Evolutionary conservation across 2,113 vertebrate genomes (phyloP).

Genomic region (Peromyscus leucopus): DNA sequence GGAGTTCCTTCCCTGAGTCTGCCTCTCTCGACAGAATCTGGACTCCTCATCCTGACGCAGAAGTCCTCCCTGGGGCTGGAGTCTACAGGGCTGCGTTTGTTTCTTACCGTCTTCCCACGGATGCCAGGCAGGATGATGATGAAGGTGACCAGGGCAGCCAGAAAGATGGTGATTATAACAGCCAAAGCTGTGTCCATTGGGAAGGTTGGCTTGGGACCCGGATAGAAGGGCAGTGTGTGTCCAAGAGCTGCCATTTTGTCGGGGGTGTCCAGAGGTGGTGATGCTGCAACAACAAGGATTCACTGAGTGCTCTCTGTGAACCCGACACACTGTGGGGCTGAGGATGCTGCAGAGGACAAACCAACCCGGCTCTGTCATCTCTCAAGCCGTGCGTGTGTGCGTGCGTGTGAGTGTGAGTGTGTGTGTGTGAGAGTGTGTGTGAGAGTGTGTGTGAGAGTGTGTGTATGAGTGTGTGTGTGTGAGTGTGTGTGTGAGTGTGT

Average conservation of each 20-base stretch:
- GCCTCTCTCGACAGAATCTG: background rate
- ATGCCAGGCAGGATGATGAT: constrained; percentile 94
- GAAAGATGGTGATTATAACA: constrained; percentile 90
- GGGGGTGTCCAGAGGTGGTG: fast-evolving
- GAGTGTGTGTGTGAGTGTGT: no score
- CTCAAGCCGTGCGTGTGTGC: background rate
- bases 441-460: no score
- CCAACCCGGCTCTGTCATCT: background rate
- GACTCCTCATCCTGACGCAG: background rate
- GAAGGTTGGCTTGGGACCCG: constrained; percentile 89
- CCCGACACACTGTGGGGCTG: background rate
- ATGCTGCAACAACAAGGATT: background rate
- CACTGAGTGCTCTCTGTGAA: background rate
- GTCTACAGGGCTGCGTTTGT: background rate
- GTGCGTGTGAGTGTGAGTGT: no score
- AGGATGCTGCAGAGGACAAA: background rate
- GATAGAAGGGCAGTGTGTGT: constrained; percentile 92
- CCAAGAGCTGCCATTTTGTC: constrained; percentile 74
- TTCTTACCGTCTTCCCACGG: constrained; percentile 91
- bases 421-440: no score
- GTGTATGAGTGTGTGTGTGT: no score
- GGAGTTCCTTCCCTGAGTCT: background rate
- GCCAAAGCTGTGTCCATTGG: constrained; percentile 89
- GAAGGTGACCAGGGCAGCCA: constrained; percentile 86
- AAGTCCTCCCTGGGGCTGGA: constrained; percentile 14